phyloP scores from a whole-genome alignment of 2,113 vertebrate genomes.

The Nibea albiflora region DNA sequence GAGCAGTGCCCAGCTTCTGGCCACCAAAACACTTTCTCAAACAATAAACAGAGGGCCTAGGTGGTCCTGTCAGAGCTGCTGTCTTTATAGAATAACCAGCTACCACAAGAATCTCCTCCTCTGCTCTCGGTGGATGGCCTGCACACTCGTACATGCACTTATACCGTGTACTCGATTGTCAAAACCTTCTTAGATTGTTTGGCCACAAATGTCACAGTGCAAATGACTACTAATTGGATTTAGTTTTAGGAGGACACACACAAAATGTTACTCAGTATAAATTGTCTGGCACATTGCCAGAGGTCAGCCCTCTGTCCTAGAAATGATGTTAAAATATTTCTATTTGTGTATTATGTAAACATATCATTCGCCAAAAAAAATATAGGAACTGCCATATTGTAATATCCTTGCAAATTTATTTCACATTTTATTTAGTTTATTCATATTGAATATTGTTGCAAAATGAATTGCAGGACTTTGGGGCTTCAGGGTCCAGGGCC shows the following conservation, averaged over 20 bases:
- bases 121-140: conserved; percentile 18
- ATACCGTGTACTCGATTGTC: conserved; percentile 9
- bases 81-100: conserved; percentile 85
- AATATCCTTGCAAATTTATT: background rate
- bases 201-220: conserved; percentile 27
- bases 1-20: conserved; percentile 72
- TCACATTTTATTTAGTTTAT: background rate
- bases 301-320: background rate
- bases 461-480: background rate
- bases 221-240: conserved; percentile 44
- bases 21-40: conserved; percentile 84
- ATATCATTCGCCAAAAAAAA: background rate
- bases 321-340: background rate
- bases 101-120: conserved; percentile 76
- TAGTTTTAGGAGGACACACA: background rate
- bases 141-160: conserved; percentile 16
- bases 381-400: background rate
- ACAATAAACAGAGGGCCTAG: conserved; percentile 90
- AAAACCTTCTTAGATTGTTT: conserved; percentile 51
- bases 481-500: background rate
- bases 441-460: background rate
- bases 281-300: background rate
- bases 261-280: conserved; percentile 5
- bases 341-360: background rate
- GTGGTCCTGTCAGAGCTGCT: conserved; percentile 88